Evolutionary conservation across 2,888 invertebrate genomes (phyloP).

Genomic region (Dyspetes luteomarginatus): DNA sequence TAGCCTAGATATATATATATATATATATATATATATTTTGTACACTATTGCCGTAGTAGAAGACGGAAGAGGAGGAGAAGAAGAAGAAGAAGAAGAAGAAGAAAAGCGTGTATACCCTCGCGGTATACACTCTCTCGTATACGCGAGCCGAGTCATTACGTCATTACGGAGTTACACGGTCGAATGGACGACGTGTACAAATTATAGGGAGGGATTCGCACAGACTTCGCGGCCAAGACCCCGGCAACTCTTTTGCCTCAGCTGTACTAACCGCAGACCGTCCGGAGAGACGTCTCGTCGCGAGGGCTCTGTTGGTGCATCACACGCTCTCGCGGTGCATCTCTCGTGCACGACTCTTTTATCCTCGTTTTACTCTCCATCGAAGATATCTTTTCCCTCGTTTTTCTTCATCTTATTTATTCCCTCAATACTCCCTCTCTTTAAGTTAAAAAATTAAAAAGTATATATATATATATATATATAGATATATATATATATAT

Average conservation of each 20-base stretch:
- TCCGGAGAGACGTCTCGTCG: conserved; percentile 46
- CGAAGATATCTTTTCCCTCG: background rate
- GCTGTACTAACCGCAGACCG: background rate
- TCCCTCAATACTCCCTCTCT: background rate
- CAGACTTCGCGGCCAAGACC: conserved; percentile 67
- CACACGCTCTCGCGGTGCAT: conserved; percentile 57
- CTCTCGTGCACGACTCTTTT: conserved; percentile 18
- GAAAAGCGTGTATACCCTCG: conserved; percentile 42
- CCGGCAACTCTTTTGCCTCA: conserved; percentile 65
- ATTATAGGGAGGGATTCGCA: conserved; percentile 76
- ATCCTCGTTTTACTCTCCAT: conserved; percentile 1
- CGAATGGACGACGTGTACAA: conserved; percentile 79
- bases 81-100: conserved; percentile 48
- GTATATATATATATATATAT: no score
- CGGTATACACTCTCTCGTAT: conserved; percentile 36
- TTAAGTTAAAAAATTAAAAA: no score
- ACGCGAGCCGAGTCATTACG: conserved; percentile 77
- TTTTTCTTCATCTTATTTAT: conserved; percentile 16
- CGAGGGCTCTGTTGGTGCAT: conserved; percentile 56
- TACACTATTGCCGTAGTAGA: background rate
- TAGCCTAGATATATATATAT: background rate
- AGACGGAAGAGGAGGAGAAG: conserved; percentile 24
- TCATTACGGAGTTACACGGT: conserved; percentile 81
- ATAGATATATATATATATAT: no score
- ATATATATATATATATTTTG: background rate